Percentiles rank a stretch among this genome's conserved stretches.
Conservation (phyloP, 2,888 invertebrate species). For the Tenthredo scrophulariae region DNA sequence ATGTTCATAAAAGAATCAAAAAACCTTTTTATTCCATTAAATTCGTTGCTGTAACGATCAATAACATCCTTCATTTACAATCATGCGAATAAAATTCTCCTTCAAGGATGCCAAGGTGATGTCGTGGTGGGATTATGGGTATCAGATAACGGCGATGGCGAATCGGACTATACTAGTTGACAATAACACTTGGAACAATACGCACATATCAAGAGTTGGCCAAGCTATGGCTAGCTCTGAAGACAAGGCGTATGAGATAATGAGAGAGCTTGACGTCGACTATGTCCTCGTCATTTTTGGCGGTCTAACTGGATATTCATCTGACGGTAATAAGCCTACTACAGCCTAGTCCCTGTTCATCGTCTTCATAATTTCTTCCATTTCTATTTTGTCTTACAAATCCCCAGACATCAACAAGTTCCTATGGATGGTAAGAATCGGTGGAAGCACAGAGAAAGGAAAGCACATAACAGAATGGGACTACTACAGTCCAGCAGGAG, state of each 20-base stretch:
- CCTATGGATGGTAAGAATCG: constrained; percentile 99
- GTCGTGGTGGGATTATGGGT: constrained; percentile 99
- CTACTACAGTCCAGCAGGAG: constrained; percentile 97
- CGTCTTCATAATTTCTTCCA: neutral
- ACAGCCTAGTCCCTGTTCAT: neutral
- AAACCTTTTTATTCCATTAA: neutral
- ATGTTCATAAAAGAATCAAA: constrained; percentile 55
- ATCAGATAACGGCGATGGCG: constrained; percentile 99
- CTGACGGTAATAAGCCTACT: constrained; percentile 87
- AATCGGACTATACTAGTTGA: constrained; percentile 98
- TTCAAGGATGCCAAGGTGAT: constrained; percentile 94
- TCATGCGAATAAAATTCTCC: constrained; percentile 22
- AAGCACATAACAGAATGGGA: constrained; percentile 97
- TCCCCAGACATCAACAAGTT: constrained; percentile 97
- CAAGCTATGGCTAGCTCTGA: constrained; percentile 99
- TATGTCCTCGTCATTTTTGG: constrained; percentile 99
- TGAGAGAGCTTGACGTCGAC: constrained; percentile 97
- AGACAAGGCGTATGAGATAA: constrained; percentile 98
- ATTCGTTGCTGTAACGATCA: neutral
- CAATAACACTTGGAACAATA: constrained; percentile 99
- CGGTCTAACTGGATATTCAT: constrained; percentile 98
- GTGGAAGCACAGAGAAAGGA: constrained; percentile 96
- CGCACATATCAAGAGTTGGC: constrained; percentile 98
- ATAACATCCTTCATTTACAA: constrained; percentile 45
- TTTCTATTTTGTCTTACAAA: constrained; percentile 57